These are phyloP conservation scores for Cyprinodon brontotheroides DNA, from an alignment of 2,113 vertebrate genomes.

Conservation along the genomic window DNA sequence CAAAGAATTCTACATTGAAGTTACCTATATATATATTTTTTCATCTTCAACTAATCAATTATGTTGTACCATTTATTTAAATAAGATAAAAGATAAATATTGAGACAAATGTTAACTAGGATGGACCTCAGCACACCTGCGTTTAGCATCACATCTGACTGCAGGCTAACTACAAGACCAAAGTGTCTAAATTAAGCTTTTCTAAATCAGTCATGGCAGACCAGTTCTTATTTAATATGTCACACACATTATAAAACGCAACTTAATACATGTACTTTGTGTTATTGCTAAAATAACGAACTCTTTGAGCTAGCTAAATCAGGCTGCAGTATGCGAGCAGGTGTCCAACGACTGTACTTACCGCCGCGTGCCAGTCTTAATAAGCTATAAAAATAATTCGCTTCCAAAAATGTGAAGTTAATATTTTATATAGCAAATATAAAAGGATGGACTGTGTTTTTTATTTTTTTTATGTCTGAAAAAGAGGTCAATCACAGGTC, in stretches of 20 bases:
- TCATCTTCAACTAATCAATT: not conserved
- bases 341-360: constrained; percentile 33
- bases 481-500: constrained; percentile 34
- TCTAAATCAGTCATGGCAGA: not conserved
- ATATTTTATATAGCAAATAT: not conserved
- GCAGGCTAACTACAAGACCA: constrained; percentile 14
- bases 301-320: not conserved
- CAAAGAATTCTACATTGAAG: not conserved
- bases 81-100: not conserved
- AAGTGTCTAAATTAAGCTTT: too few species aligned
- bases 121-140: constrained; percentile 8
- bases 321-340: constrained; percentile 3
- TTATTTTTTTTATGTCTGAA: not conserved
- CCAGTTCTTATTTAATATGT: constrained; percentile 10
- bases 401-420: not conserved
- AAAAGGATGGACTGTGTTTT: not conserved
- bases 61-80: not conserved
- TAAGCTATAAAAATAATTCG: not conserved
- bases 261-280: not conserved
- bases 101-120: not conserved
- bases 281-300: not conserved
- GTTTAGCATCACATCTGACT: constrained; percentile 5
- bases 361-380: constrained; percentile 32
- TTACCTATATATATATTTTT: not conserved
- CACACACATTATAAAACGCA: not conserved